These are phyloP conservation scores for Drosophila nigritarsus DNA, from an alignment of 2,888 invertebrate genomes.

Conservation along the genomic window DNA sequence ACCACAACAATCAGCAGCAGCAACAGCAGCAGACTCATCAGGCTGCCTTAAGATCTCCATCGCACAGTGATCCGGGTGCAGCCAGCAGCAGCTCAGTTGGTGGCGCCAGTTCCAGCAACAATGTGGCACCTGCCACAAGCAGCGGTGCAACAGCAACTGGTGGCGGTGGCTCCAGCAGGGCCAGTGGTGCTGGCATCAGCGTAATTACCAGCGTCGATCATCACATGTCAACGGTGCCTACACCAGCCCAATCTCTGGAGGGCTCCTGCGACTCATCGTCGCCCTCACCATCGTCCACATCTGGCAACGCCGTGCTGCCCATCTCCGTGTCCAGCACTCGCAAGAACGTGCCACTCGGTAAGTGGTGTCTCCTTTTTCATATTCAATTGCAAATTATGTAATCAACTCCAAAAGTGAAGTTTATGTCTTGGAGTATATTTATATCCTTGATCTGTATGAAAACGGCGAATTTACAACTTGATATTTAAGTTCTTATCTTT, in stretches of 20 bases:
- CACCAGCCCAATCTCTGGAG: conserved; percentile 85
- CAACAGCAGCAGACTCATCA: conserved; percentile 63
- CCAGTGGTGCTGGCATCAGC: conserved; percentile 42
- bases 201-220: conserved; percentile 84
- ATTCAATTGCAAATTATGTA: not conserved
- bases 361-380: conserved; percentile 52
- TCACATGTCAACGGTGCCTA: conserved; percentile 83
- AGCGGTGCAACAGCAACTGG: conserved; percentile 37
- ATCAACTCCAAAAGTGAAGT: not conserved
- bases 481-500: not conserved
- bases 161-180: conserved; percentile 25
- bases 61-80: conserved; percentile 69
- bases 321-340: conserved; percentile 84
- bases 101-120: conserved; percentile 46
- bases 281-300: conserved; percentile 87
- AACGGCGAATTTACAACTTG: not conserved
- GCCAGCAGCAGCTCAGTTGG: conserved; percentile 60
- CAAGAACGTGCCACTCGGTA: conserved; percentile 85
- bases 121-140: conserved; percentile 44
- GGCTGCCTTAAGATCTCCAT: conserved; percentile 71
- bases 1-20: conserved; percentile 42
- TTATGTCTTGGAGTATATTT: not conserved
- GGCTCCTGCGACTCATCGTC: conserved; percentile 88
- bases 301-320: conserved; percentile 77
- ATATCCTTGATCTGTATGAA: not conserved